Conservation (phyloP, 2,888 invertebrate species). For the Heteromurus nitidus region DNA sequence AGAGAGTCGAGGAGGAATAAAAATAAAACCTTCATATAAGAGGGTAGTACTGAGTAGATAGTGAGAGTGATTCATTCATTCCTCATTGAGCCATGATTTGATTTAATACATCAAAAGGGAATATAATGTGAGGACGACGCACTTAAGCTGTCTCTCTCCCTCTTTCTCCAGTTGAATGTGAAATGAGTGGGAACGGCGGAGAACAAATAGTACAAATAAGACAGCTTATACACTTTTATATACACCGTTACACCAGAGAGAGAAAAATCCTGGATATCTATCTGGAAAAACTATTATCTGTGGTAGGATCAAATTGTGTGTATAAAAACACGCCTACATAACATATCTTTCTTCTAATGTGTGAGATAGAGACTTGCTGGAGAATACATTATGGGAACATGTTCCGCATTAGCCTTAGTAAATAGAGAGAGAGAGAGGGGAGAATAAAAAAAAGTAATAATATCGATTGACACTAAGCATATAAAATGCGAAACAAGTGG, state of each 20-base stretch:
- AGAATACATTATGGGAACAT: background rate
- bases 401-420: conserved; percentile 5
- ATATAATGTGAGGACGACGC: background rate
- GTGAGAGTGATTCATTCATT: background rate
- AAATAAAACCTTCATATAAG: conserved; percentile 1
- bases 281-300: conserved; percentile 1
- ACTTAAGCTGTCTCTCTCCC: background rate
- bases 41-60: no score
- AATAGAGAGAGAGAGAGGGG: background rate
- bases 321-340: conserved; percentile 34
- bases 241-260: background rate
- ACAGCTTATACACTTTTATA: background rate
- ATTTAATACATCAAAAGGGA: background rate
- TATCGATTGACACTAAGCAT: conserved; percentile 33
- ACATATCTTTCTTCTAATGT: conserved; percentile 13
- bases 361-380: conserved; percentile 11
- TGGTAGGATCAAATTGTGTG: conserved; percentile 20
- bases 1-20: background rate
- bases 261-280: background rate
- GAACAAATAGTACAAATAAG: conserved; percentile 12
- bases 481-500: background rate
- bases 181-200: background rate
- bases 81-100: conserved; percentile 2
- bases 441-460: background rate
- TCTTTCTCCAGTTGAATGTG: background rate